These are phyloP conservation scores for Eulithis testata DNA, from an alignment of 2,888 invertebrate species.

Conservation along the genomic window DNA sequence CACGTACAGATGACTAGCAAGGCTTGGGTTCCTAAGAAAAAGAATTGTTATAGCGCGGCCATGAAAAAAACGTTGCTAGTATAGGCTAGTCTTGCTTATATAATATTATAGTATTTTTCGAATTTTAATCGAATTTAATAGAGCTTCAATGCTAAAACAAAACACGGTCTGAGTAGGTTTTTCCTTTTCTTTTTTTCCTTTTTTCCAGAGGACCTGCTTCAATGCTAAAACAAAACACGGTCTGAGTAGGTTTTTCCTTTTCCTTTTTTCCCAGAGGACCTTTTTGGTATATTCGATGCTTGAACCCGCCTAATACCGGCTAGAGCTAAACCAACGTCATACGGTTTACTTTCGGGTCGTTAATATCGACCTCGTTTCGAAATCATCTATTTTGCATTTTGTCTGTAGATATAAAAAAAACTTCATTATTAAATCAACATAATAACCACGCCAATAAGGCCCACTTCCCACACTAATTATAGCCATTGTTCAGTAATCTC, in stretches of 20 bases:
- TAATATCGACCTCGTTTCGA: conserved; percentile 1
- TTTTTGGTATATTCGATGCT: too few relatives aligned
- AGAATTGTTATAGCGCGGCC: not conserved
- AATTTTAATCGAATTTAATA: too few relatives aligned
- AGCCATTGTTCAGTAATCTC: conserved; percentile 32
- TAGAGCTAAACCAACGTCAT: not conserved
- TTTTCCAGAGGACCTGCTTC: too few relatives aligned
- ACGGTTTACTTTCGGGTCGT: not conserved
- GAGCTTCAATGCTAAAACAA: too few relatives aligned
- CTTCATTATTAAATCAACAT: conserved; percentile 19
- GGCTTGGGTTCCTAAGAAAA: not conserved
- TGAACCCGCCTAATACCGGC: not conserved
- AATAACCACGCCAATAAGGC: conserved; percentile 25
- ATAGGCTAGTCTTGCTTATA: too few relatives aligned
- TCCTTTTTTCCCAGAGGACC: too few relatives aligned
- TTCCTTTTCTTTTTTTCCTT: too few relatives aligned
- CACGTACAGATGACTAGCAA: conserved; percentile 20
- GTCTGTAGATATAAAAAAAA: conserved; percentile 3
- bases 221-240: too few relatives aligned
- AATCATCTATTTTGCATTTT: conserved; percentile 3
- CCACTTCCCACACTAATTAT: conserved; percentile 42
- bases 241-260: too few relatives aligned
- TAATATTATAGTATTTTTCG: too few relatives aligned
- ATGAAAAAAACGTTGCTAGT: too few relatives aligned
- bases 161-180: too few relatives aligned